Conservation (phyloP, 2,113 vertebrate genomes). For the Callipepla californica region DNA sequence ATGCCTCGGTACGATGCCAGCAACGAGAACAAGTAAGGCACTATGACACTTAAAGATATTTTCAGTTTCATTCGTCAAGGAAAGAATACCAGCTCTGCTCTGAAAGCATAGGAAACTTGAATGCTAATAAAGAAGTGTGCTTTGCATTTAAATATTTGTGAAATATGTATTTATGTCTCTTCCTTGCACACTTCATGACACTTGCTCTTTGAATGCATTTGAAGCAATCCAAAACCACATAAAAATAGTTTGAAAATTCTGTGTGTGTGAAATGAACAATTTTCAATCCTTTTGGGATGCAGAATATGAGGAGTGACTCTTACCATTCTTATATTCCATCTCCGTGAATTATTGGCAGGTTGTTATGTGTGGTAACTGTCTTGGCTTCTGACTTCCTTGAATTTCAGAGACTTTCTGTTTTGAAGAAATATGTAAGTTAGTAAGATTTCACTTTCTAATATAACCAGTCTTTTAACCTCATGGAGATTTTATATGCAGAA, state of each 20-base stretch:
- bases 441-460: neutral
- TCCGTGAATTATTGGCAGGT: neutral
- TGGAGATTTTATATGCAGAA: neutral
- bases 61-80: neutral
- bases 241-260: neutral
- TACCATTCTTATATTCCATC: neutral
- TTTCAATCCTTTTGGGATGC: neutral
- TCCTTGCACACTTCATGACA: neutral
- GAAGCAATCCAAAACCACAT: neutral
- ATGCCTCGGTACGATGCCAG: slow-evolving; percentile 98
- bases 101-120: neutral
- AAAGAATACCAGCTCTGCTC: neutral
- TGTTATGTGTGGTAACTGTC: neutral
- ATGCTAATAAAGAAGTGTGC: neutral
- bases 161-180: neutral
- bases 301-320: neutral
- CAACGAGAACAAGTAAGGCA: slow-evolving; percentile 99
- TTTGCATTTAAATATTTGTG: neutral
- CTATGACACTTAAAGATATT: neutral
- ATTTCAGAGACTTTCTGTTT: neutral
- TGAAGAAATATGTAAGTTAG: neutral
- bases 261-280: neutral
- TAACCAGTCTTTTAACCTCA: neutral
- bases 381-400: neutral
- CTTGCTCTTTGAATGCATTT: neutral